Conservation (phyloP, 2,113 vertebrate genomes). For the Natator depressus region DNA sequence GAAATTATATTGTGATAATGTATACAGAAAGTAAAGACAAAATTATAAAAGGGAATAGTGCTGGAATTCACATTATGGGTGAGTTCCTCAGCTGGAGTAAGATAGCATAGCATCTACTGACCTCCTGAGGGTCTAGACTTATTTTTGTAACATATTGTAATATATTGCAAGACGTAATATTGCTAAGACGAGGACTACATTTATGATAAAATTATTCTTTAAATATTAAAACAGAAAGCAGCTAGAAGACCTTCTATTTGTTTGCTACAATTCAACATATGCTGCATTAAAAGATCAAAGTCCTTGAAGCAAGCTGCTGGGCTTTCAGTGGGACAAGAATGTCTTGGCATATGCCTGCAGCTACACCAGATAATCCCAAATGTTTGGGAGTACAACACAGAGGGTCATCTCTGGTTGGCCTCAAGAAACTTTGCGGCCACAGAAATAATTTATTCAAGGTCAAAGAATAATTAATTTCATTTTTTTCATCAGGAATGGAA, state of each 20-base stretch:
- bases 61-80: neutral
- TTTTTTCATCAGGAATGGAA: neutral
- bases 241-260: slow-evolving; percentile 35
- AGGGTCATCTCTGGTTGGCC: neutral
- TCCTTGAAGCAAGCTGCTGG: slow-evolving; percentile 47
- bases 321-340: slow-evolving; percentile 20
- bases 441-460: neutral
- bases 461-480: neutral
- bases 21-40: neutral
- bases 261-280: slow-evolving; percentile 50
- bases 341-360: neutral
- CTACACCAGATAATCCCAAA: neutral
- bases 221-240: slow-evolving; percentile 62
- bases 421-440: neutral
- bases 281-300: slow-evolving; percentile 32
- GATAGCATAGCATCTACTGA: neutral
- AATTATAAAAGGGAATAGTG: neutral
- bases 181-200: neutral
- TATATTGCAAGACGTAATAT: neutral
- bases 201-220: neutral
- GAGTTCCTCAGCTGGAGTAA: neutral
- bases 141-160: slow-evolving; percentile 7
- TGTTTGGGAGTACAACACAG: neutral
- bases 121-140: slow-evolving; percentile 17
- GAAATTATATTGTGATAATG: neutral